Conservation (phyloP, 64 coral and sea anemone genomes). For the Montipora efflorescens region DNA sequence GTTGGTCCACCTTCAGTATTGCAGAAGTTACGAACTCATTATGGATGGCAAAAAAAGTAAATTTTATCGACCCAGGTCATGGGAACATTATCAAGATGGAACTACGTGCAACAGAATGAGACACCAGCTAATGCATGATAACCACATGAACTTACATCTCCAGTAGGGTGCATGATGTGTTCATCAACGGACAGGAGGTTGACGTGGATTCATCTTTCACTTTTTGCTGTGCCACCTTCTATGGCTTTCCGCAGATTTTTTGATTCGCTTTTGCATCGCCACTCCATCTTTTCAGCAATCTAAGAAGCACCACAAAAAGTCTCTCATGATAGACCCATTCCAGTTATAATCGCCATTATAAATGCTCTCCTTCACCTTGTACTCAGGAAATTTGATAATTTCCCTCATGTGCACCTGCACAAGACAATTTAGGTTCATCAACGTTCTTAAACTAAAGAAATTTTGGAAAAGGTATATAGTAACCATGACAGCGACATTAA, state of each 20-base stretch:
- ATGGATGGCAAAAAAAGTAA: background rate
- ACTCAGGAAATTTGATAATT: constrained; percentile 36
- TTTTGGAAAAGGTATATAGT: background rate
- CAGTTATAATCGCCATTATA: too few relatives aligned
- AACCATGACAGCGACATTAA: background rate
- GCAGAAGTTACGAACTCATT: too few relatives aligned
- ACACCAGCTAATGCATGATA: too few relatives aligned
- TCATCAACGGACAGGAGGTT: background rate
- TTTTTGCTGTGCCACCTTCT: background rate
- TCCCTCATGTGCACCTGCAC: constrained; percentile 39
- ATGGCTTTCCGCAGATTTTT: constrained; percentile 24
- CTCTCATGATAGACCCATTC: too few relatives aligned
- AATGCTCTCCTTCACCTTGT: background rate
- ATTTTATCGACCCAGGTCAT: background rate
- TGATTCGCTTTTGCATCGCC: constrained; percentile 29
- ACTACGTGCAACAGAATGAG: background rate
- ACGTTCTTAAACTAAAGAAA: background rate
- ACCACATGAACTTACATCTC: constrained; percentile 2
- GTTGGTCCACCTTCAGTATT: too few relatives aligned
- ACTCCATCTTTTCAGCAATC: constrained; percentile 59
- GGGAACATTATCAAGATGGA: background rate
- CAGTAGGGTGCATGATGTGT: constrained; percentile 20
- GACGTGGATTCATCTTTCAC: constrained; percentile 41
- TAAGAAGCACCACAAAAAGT: background rate
- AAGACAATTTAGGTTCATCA: constrained; percentile 60